phyloP scores from a whole-genome alignment of 1,140 invertebrate genomes.

The Leucophenga varia region DNA sequence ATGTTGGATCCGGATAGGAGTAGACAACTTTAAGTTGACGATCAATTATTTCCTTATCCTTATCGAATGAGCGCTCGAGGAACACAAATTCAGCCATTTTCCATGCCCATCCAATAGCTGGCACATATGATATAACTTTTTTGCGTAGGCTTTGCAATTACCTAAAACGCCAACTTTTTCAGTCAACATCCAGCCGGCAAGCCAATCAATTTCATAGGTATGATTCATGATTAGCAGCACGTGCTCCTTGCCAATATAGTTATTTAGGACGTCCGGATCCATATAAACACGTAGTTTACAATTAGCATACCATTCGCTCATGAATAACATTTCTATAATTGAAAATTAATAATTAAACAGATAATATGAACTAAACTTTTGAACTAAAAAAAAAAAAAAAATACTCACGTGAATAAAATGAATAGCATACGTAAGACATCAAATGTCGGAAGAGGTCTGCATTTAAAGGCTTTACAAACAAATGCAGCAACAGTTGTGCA shows the following conservation, averaged over 20 bases:
- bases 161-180: constrained; percentile 77
- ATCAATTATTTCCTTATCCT: constrained; percentile 82
- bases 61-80: constrained; percentile 86
- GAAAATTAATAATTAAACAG: constrained; percentile 1
- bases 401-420: constrained; percentile 88
- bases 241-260: constrained; percentile 85
- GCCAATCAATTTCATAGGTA: constrained; percentile 93
- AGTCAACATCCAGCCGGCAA: constrained; percentile 84
- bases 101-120: constrained; percentile 95
- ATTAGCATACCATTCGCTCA: constrained; percentile 91
- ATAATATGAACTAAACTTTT: background rate
- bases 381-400: constrained; percentile 3
- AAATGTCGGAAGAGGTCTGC: constrained; percentile 81
- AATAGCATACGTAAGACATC: constrained; percentile 89
- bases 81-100: constrained; percentile 92
- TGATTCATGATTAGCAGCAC: constrained; percentile 92
- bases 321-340: constrained; percentile 80
- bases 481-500: constrained; percentile 75
- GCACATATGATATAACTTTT: constrained; percentile 86
- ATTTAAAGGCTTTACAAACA: constrained; percentile 73
- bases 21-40: constrained; percentile 77
- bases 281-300: constrained; percentile 73
- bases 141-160: constrained; percentile 93
- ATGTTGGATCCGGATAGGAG: constrained; percentile 85
- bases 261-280: constrained; percentile 75